These are phyloP conservation scores for Tetanocera ferruginea DNA, from an alignment of 2,888 invertebrate genomes.

Conservation along the genomic window DNA sequence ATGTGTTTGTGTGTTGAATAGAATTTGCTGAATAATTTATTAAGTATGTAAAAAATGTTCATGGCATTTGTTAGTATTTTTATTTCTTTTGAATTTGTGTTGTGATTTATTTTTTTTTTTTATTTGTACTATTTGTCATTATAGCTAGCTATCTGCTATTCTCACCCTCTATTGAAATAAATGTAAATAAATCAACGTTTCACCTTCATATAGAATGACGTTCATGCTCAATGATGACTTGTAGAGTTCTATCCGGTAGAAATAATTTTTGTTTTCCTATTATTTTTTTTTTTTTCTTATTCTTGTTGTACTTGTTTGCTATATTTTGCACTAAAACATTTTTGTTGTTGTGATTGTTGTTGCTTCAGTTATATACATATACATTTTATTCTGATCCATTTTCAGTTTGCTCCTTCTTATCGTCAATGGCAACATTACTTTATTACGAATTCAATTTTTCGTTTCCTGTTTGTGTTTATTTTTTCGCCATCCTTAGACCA, in stretches of 20 bases:
- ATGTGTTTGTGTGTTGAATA: too few species aligned
- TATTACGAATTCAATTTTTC: conserved; percentile 25
- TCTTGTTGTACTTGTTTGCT: background rate
- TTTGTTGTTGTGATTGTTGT: conserved; percentile 2
- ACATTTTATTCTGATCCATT: conserved; percentile 37
- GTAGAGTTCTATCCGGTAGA: conserved; percentile 45
- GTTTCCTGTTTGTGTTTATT: background rate
- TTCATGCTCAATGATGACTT: conserved; percentile 46
- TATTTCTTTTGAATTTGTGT: too few species aligned
- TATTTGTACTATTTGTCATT: background rate
- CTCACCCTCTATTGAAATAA: background rate
- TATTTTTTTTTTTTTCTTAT: background rate
- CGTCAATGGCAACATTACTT: conserved; percentile 34
- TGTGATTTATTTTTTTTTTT: too few species aligned
- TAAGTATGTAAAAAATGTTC: too few species aligned
- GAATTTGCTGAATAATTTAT: too few species aligned
- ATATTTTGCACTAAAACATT: background rate
- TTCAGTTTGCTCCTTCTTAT: conserved; percentile 23
- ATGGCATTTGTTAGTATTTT: too few species aligned
- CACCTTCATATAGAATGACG: conserved; percentile 6
- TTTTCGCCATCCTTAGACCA: background rate
- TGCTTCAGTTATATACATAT: conserved; percentile 12
- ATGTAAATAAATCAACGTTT: background rate
- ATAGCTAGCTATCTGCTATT: background rate
- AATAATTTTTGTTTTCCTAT: background rate